Evolutionary conservation across 2,113 vertebrate genomes (phyloP).

Genomic region (Girardinichthys multiradiatus): DNA sequence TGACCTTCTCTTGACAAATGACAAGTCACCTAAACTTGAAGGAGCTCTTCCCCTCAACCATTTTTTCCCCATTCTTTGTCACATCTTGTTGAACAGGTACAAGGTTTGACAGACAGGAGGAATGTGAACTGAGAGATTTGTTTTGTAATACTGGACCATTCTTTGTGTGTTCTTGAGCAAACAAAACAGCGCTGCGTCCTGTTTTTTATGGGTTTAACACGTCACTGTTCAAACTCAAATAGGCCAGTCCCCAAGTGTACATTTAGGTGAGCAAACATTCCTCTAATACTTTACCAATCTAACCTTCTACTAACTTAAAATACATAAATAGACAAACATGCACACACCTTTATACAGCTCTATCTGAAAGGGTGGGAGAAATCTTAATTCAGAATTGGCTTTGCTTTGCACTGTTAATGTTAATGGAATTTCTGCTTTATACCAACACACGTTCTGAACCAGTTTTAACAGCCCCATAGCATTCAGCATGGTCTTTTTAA

Average conservation of each 20-base stretch:
- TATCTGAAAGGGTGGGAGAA: conserved; percentile 19
- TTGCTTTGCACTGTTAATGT: neutral
- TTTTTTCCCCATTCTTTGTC: conserved; percentile 49
- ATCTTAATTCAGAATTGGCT: conserved; percentile 7
- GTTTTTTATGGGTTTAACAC: conserved; percentile 75
- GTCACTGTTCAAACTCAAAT: conserved; percentile 80
- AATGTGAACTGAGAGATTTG: conserved; percentile 70
- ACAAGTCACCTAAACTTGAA: conserved; percentile 32
- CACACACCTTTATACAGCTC: conserved; percentile 27
- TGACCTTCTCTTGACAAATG: conserved; percentile 44
- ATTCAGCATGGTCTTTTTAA: neutral
- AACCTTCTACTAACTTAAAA: conserved; percentile 71
- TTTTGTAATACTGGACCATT: conserved; percentile 66
- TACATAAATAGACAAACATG: conserved; percentile 42
- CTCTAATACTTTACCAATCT: conserved; percentile 68
- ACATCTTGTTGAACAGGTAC: conserved; percentile 63
- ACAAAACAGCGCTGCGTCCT: conserved; percentile 71
- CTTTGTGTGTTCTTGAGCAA: conserved; percentile 74
- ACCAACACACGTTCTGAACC: neutral
- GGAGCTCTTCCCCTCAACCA: conserved; percentile 29
- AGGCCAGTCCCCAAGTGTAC: conserved; percentile 58
- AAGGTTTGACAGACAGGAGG: conserved; percentile 72
- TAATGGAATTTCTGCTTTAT: neutral
- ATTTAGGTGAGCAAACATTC: conserved; percentile 71
- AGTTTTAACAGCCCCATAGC: neutral